Base-by-base conservation (phyloP, 2,113 vertebrate genomes). In the Phylloscopus whistleri region DNA sequence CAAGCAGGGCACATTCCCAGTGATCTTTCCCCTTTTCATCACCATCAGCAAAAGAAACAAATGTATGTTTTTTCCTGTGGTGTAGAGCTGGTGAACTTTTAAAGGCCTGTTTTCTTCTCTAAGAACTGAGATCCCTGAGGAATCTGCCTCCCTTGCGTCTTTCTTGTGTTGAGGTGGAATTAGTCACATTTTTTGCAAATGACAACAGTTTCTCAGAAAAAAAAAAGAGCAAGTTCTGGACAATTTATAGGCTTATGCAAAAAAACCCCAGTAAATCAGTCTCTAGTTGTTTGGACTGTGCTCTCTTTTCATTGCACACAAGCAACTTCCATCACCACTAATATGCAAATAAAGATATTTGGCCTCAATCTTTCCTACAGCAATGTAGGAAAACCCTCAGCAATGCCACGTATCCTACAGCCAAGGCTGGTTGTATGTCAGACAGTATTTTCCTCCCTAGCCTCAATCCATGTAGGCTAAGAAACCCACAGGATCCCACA, bases 41-140 rank as follows among this genome's bases (percentile, higher is more conserved):
- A 7, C n/a, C 53, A 17, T 68, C 55, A 79, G 16, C 49, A 72
- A 44, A 23, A 35, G 41, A 31, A 89, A 59, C 5, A 80, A 73
- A 74, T 2, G 0, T 33, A 13, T 16, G 18, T 9, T 76, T 91
- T 87, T 72, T 39, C 30, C 27, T 0, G 1, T 83, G 4, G 0
- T 39, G 16, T 60, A 58, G 49, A 80, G 28, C 7, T 83, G 26
- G 8, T 53, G 33, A 89, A 49, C 16, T 23, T 37, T 41, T 35
- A 44, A 77, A 86, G 73, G 51, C 22, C 17, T 91, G 44, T 7
- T 37, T 62, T 63, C 66, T 52, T 55, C 44, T 90, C n/a, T 43
- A 43, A 48, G 48, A 89, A 53, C 37, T 2, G 2, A 91, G 39
- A 89, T 66, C n/a, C 12, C 68, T 13, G 39, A 83, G 59, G 80